phyloP scores from a whole-genome alignment of 2,797 vertebrate genomes.

The Neosilurus hyrtlii region DNA sequence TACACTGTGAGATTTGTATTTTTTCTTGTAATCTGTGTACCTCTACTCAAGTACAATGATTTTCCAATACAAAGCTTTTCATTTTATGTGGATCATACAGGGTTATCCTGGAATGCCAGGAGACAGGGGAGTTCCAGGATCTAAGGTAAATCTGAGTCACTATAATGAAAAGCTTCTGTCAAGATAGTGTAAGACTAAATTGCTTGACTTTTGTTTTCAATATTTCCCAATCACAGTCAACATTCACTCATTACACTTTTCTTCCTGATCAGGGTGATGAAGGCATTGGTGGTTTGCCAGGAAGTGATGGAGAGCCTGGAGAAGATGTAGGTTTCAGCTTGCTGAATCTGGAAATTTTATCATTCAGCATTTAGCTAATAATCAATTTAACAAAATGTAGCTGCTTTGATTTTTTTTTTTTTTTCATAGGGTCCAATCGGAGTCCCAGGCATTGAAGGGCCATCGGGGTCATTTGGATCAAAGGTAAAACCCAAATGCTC shows the following conservation, averaged over 20 bases:
- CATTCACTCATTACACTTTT: background rate
- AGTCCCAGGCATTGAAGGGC: constrained; percentile 63
- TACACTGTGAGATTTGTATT: constrained; percentile 62
- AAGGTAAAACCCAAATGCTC: constrained; percentile 52
- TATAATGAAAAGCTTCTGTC: background rate
- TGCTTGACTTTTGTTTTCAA: background rate
- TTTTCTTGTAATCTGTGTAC: constrained; percentile 7
- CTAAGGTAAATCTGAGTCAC: constrained; percentile 57
- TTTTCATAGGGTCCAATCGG: constrained; percentile 61
- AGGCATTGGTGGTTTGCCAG: constrained; percentile 61
- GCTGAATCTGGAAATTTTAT: background rate
- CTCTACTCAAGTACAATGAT: background rate
- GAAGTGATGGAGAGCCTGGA: constrained; percentile 70
- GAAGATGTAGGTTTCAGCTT: constrained; percentile 62
- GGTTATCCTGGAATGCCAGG: constrained; percentile 69
- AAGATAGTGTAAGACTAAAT: background rate
- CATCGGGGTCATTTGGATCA: constrained; percentile 61
- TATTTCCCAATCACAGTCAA: background rate
- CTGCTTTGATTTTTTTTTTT: background rate
- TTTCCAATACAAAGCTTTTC: background rate
- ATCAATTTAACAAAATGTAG: background rate
- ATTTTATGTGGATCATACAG: constrained; percentile 55
- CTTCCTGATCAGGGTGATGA: constrained; percentile 57
- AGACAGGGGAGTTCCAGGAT: constrained; percentile 56
- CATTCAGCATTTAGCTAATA: background rate